Percentiles rank a stretch among this genome's conserved stretches.
These are phyloP conservation scores for Tryphoninae sp. DNA, from an alignment of 2,888 invertebrate species.

Conservation along the genomic window DNA sequence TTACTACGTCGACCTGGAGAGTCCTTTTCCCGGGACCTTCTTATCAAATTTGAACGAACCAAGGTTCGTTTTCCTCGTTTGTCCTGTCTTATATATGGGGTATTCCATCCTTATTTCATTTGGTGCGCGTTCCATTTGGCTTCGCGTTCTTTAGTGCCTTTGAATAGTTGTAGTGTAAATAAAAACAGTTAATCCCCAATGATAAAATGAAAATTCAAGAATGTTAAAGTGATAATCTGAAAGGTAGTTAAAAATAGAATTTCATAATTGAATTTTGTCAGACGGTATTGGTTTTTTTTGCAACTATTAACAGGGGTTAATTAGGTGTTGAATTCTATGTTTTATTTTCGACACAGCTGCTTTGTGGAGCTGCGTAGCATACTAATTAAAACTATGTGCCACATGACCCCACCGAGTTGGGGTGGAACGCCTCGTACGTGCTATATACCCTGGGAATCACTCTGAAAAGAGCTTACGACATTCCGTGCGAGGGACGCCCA, in stretches of 20 bases:
- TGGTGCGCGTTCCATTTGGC: no score
- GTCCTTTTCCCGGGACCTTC: constrained; percentile 53
- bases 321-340: no score
- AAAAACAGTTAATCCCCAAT: no score
- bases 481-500: constrained; percentile 19
- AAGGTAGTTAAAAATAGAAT: no score
- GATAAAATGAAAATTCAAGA: no score
- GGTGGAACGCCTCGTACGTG: constrained; percentile 5
- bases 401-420: not conserved
- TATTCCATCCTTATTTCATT: constrained; percentile 14
- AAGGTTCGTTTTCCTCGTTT: constrained; percentile 30
- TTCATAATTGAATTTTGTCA: no score
- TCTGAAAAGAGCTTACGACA: constrained; percentile 45
- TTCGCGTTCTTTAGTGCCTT: not conserved
- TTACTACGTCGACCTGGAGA: constrained; percentile 49
- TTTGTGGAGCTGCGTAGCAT: not conserved
- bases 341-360: no score
- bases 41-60: constrained; percentile 56
- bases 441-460: constrained; percentile 24
- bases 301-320: no score
- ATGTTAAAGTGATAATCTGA: no score
- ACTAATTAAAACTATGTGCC: not conserved
- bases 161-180: not conserved
- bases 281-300: no score
- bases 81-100: constrained; percentile 9